A percentile compares a stretch with the other conserved stretches of the same genome.
phyloP scores from a whole-genome alignment of 2,888 invertebrate species.

The Phyto melanocephala region DNA sequence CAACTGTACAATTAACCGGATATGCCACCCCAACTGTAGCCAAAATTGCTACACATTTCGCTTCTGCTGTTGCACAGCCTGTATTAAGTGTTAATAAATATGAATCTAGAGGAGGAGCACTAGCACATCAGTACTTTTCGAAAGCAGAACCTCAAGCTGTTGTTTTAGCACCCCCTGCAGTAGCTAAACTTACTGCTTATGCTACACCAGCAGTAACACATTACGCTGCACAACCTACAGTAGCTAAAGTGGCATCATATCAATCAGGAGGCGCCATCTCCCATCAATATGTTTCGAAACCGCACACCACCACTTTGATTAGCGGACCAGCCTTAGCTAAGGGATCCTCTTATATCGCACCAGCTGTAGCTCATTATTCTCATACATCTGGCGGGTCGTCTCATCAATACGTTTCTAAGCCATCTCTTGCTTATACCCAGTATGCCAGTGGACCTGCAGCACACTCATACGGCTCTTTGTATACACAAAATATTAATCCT shows the following conservation, averaged over 20 bases:
- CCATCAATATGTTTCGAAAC: conserved; percentile 55
- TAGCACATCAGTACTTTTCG: conserved; percentile 62
- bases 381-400: no score
- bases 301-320: no score
- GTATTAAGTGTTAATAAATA: conserved; percentile 46
- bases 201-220: conserved; percentile 61
- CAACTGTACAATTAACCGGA: conserved; percentile 28
- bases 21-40: conserved; percentile 61
- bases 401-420: conserved; percentile 65
- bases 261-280: conserved; percentile 42
- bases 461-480: neutral
- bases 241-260: conserved; percentile 69
- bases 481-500: conserved; percentile 63
- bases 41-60: conserved; percentile 64
- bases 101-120: conserved; percentile 58
- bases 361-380: conserved; percentile 55
- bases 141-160: conserved; percentile 48
- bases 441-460: conserved; percentile 76
- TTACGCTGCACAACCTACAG: conserved; percentile 62
- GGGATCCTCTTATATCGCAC: conserved; percentile 51
- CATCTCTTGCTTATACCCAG: conserved; percentile 58
- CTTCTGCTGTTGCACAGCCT: conserved; percentile 57
- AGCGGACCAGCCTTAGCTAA: conserved; percentile 57
- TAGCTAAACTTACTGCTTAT: conserved; percentile 65
- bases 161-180: conserved; percentile 62